Evolutionary conservation across 1,140 invertebrate species (phyloP), one percentile per base, ranked within the genome.

Genomic region (Pogonomyrmex californicus): DNA sequence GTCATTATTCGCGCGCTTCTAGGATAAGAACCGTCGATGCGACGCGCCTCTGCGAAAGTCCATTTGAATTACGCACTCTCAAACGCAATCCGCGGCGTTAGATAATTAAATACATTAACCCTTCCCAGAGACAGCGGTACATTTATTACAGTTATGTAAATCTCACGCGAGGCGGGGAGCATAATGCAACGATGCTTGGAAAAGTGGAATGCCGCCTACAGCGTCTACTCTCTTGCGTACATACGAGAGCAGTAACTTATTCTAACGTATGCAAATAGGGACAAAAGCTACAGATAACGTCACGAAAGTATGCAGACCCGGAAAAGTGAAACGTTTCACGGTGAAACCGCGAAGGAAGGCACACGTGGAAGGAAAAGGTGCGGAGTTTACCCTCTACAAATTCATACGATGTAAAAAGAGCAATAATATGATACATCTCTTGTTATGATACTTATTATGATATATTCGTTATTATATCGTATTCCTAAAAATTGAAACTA

Each of bases 171-270:
- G 36, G 63, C 63, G 77, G 78, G 56, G 65, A 51, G 65, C 17
- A 81, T 81, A 81, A 81, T 56, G 78, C 51, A 81, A 81, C 38
- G 78, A 58, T 56, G 78, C 78, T 70, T 81, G 49, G 78, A 81
- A 71, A 81, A 71, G 78, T 70, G 10, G 65, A 70, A 70, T 81
- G 65, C 77, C 77, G 77, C 78, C 78, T 81, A 81, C 78, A 81
- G 38, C 78, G 78, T 47, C 41, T 56, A 56, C 65, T 70, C 49
- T 70, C 47, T 81, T 81, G 65, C 65, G 65, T 71, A 79, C 0
- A 23, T 68, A 54, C 23, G 38, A 78, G 78, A 71, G 78, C 38
- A 56, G 51, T 70, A 71, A 81, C 65, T 81, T 81, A 81, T 81
- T 81, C 78, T 81, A 81, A 81, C 65, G 23, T 71, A 81, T 71